These are phyloP conservation scores for Drosophila pseudoobscura DNA, from an alignment of 1,140 invertebrate genomes.

Conservation along the genomic window DNA sequence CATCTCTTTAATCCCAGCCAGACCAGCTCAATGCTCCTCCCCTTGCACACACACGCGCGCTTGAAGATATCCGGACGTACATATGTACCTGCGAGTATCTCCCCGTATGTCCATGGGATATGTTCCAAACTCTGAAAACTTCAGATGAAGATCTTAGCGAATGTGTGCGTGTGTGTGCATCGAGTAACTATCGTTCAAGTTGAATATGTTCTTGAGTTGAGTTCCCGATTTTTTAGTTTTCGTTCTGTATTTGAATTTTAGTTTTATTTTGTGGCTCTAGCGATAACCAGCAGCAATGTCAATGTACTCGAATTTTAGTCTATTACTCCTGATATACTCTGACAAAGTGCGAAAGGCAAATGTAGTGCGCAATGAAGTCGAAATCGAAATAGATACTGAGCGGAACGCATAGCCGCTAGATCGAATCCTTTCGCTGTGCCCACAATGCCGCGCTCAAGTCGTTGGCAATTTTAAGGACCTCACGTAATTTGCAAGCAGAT, in stretches of 20 bases:
- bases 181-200: constrained; percentile 35
- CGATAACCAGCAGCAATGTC: constrained; percentile 53
- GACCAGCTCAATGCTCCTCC: background rate
- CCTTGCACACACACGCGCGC: too few relatives aligned
- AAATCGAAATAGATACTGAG: constrained; percentile 5
- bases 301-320: constrained; percentile 83
- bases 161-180: too few relatives aligned
- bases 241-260: constrained; percentile 51
- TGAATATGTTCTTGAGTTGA: constrained; percentile 36
- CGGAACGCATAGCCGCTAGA: too few relatives aligned
- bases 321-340: constrained; percentile 83
- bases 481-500: constrained; percentile 56
- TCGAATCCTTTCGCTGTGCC: constrained; percentile 29
- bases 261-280: constrained; percentile 66
- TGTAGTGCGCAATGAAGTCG: background rate
- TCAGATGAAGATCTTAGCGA: too few relatives aligned
- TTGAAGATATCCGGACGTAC: too few relatives aligned
- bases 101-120: too few relatives aligned
- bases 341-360: constrained; percentile 67
- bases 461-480: constrained; percentile 81
- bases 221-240: constrained; percentile 25
- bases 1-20: constrained; percentile 5
- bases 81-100: too few relatives aligned
- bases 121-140: too few relatives aligned
- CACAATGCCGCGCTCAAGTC: constrained; percentile 61